Evolutionary conservation across 2,888 invertebrate species (phyloP).

Genomic region (Noctua fimbriata): DNA sequence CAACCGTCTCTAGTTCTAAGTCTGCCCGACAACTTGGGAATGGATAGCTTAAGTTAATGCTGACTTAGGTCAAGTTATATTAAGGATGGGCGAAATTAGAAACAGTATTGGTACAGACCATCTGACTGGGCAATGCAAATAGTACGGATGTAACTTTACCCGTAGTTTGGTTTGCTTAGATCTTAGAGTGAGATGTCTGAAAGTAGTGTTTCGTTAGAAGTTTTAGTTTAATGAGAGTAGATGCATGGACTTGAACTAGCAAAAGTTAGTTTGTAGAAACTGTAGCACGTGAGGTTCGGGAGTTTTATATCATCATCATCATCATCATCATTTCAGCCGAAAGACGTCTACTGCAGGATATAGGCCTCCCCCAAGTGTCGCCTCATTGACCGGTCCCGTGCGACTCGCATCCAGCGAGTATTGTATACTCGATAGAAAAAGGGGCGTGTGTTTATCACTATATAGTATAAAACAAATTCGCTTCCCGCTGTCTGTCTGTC

Average conservation of each 20-base stretch:
- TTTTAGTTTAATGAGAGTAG: neutral
- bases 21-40: slow-evolving; percentile 51
- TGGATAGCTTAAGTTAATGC: slow-evolving; percentile 62
- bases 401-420: too few relatives aligned
- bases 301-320: neutral
- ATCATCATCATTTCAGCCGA: too few relatives aligned
- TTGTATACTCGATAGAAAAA: too few relatives aligned
- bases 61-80: slow-evolving; percentile 63
- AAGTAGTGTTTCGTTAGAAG: slow-evolving; percentile 1
- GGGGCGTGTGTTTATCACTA: too few relatives aligned
- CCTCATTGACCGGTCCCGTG: too few relatives aligned
- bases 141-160: slow-evolving; percentile 26
- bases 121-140: slow-evolving; percentile 52
- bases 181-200: slow-evolving; percentile 12
- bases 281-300: neutral
- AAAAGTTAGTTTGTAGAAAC: neutral
- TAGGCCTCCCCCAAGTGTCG: too few relatives aligned
- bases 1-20: slow-evolving; percentile 27
- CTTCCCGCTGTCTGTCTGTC: too few relatives aligned
- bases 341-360: too few relatives aligned
- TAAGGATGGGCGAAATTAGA: slow-evolving; percentile 51
- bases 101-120: slow-evolving; percentile 33
- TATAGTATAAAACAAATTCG: too few relatives aligned
- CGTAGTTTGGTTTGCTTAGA: slow-evolving; percentile 1
- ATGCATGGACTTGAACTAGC: too few relatives aligned